phyloP scores from a whole-genome alignment of 35 echinoderm and acorn worm genomes.

The Stichopus chloronotus region DNA sequence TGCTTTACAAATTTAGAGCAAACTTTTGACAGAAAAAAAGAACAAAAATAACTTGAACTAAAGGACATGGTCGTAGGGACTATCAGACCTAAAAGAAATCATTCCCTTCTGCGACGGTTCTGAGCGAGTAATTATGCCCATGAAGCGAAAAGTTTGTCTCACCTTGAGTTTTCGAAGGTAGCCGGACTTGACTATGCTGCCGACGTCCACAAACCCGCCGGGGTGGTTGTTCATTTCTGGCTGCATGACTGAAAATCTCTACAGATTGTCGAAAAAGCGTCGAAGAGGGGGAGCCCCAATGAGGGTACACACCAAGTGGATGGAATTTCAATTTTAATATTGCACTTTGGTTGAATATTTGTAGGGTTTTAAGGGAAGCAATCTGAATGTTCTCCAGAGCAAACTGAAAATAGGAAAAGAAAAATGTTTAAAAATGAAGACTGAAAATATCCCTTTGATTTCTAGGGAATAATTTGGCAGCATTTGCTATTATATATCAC shows the following conservation, averaged over 20 bases:
- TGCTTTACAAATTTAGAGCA: too few species aligned
- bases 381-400: too few species aligned
- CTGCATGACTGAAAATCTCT: neutral
- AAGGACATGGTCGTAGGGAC: too few species aligned
- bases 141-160: neutral
- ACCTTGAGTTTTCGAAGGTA: conserved; percentile 82
- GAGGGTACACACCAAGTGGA: neutral
- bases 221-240: neutral
- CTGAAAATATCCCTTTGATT: neutral
- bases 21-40: too few species aligned
- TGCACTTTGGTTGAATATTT: neutral
- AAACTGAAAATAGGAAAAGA: too few species aligned
- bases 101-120: too few species aligned
- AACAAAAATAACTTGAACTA: too few species aligned
- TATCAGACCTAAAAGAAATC: too few species aligned
- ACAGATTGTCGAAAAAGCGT: neutral
- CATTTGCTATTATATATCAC: neutral
- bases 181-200: conserved; percentile 72
- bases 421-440: neutral
- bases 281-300: neutral
- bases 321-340: conserved; percentile 18
- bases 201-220: neutral
- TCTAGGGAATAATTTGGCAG: neutral
- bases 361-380: neutral
- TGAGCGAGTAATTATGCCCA: too few species aligned